Percentiles rank a stretch among this genome's conserved stretches.
These are phyloP conservation scores for Alloplasta piceator DNA, from an alignment of 2,888 invertebrate genomes.

Conservation along the genomic window DNA sequence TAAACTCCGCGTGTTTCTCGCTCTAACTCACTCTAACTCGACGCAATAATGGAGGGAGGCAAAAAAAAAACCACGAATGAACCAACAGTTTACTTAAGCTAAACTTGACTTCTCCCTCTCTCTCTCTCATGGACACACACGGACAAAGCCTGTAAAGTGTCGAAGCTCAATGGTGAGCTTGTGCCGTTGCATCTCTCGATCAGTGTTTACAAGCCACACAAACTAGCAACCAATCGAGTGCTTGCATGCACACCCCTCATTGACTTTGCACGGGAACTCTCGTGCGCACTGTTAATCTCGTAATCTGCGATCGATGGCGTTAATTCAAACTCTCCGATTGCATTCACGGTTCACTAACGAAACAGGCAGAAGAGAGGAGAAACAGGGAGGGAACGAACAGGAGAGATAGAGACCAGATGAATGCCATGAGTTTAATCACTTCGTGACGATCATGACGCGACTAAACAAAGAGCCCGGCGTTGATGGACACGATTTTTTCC, in stretches of 20 bases:
- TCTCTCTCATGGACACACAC: neutral
- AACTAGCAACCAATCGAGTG: slow-evolving; percentile 47
- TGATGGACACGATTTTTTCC: too few species aligned
- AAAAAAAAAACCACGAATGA: slow-evolving; percentile 25
- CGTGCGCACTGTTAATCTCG: neutral
- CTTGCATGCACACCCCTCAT: neutral
- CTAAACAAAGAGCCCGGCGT: too few species aligned
- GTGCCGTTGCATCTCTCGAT: slow-evolving; percentile 16
- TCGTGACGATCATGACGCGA: too few species aligned
- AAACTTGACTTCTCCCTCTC: slow-evolving; percentile 42
- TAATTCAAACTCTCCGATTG: slow-evolving; percentile 34
- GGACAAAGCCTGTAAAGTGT: neutral
- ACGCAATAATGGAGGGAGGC: slow-evolving; percentile 16
- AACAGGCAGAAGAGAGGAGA: too few species aligned
- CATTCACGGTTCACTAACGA: neutral
- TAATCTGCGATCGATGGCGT: slow-evolving; percentile 53
- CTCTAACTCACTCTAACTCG: slow-evolving; percentile 30
- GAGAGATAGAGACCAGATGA: too few species aligned
- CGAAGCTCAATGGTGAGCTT: slow-evolving; percentile 2
- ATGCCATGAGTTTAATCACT: too few species aligned
- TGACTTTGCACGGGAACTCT: neutral
- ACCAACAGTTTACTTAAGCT: slow-evolving; percentile 59
- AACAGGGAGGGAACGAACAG: too few species aligned
- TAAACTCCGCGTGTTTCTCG: slow-evolving; percentile 37
- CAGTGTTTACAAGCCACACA: slow-evolving; percentile 43